Evolutionary conservation across 2,113 vertebrate species (phyloP).

Genomic region (Sciurus niger): DNA sequence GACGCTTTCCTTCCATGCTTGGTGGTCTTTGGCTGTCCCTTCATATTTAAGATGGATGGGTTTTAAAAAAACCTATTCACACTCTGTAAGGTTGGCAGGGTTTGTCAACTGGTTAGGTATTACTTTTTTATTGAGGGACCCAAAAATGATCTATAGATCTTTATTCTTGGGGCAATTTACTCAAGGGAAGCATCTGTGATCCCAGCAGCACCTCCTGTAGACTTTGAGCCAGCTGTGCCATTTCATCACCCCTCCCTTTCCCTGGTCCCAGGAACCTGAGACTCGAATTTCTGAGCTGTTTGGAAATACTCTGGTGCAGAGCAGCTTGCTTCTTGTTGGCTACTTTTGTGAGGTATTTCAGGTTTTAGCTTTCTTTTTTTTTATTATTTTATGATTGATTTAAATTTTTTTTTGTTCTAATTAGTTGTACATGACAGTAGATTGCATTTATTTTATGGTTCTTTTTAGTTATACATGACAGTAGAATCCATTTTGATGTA

Average conservation of each 20-base stretch:
- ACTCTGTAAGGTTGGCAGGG: neutral
- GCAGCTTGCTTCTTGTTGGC: neutral
- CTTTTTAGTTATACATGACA: no score
- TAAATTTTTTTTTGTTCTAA: no score
- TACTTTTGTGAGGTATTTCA: neutral
- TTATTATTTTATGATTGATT: no score
- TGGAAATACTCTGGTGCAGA: neutral
- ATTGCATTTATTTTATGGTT: no score
- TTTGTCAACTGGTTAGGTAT: constrained; percentile 26
- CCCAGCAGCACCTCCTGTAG: neutral
- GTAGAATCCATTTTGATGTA: no score
- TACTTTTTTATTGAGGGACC: neutral
- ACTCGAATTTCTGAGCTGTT: neutral
- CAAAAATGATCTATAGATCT: neutral
- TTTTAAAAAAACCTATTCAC: neutral
- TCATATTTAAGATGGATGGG: neutral
- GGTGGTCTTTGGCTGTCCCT: neutral
- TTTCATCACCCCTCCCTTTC: neutral
- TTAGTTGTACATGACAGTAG: no score
- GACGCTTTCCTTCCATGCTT: neutral
- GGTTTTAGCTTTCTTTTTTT: neutral
- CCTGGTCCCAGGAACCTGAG: neutral
- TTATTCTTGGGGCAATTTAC: neutral
- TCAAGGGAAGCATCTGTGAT: neutral
- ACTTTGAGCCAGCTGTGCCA: neutral